Evolutionary conservation across 1,140 invertebrate genomes (phyloP), one percentile per base, ranked within the genome.

Genomic region (Macrosteles quadrilineatus): DNA sequence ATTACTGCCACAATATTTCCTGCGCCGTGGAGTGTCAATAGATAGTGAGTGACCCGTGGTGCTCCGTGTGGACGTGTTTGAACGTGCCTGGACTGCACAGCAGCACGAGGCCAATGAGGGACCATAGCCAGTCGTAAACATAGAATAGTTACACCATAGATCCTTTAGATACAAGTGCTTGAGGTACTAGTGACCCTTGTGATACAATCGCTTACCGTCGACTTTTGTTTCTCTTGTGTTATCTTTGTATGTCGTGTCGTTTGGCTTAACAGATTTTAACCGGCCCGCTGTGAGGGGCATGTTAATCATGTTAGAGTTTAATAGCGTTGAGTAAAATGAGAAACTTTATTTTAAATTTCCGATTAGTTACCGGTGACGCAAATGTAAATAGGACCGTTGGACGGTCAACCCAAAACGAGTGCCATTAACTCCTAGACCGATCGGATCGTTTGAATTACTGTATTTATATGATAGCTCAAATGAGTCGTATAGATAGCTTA

Each of bases 381-480:
- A 59, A 6, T 59, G 55, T 59, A 59, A 59, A 59, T 59, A 59
- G 55, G 23, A 29, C 55, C 4, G 23, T 59, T 59, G 23, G 55
- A 50, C n/a, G 25, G 23, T 59, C 55, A 23, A 27, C 55, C 55
- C 55, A 59, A 59, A 59, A 27, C 23, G 55, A 59, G 55, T 59
- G 55, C 55, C 55, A 59, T 59, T 59, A 23, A 59, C 9, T 59
- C 27, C 55, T 29, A 9, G 25, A 59, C 55, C 25, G 25, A 59
- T 59, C 55, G 55, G 23, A 59, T 59, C 25, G 55, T 59, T 59
- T 59, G 23, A 50, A 59, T 59, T 30, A 59, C 55, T 59, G 55
- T 59, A 59, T 59, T 50, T 59, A 27, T 59, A 59, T 59, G 23
- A 59, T 59, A 59, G 55, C 55, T 59, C 55, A 59, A 59, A 59